Base-by-base conservation (phyloP, 2,113 vertebrate species). In the Toxostoma redivivum region DNA sequence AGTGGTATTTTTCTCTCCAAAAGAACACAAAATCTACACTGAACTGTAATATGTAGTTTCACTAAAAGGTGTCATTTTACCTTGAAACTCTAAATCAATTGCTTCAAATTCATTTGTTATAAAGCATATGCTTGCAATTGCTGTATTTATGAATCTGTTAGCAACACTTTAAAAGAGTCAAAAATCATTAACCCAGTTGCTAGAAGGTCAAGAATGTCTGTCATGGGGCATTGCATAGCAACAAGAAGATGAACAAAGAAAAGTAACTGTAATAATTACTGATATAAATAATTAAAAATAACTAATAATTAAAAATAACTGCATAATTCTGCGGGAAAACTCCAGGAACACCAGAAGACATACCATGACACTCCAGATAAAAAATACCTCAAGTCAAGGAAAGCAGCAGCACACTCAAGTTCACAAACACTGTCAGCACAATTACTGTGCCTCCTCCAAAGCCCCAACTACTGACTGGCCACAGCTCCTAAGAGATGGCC, bases 181-280 rank as follows among this genome's bases (percentile, higher is more conserved):
- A 78, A 91, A 84, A 19, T n/a, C 50, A 93, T 40, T 64, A 73
- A 10, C 9, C 27, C 42, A 23, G 19, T 16, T 86, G 28, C 76
- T 65, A 64, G 11, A 67, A 88, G 47, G 42, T 48, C 7, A 11
- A 74, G 50, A 74, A 79, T 9, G 13, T 58, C 33, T 71, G 40
- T 35, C n/a, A 22, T 0, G 0, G 31, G 40, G 24, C 65, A 91
- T 5, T 71, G 67, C 53, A 47, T 0, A 87, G 72, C n/a, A 74
- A 66, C n/a, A 3, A 51, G 27, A 69, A 44, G 28, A 88, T 19
- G 17, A 69, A 66, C 25, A 86, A 35, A 54, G 4, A 42, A 67
- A 90, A 80, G 20, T 31, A 92, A 60, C 25, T 38, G 9, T 31
- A 56, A 3, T 6, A 42, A 42, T 42, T 42, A 42, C 40, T 42